These are phyloP conservation scores for Pogonomyrmex californicus DNA, from an alignment of 1,140 invertebrate genomes.

Conservation along the genomic window DNA sequence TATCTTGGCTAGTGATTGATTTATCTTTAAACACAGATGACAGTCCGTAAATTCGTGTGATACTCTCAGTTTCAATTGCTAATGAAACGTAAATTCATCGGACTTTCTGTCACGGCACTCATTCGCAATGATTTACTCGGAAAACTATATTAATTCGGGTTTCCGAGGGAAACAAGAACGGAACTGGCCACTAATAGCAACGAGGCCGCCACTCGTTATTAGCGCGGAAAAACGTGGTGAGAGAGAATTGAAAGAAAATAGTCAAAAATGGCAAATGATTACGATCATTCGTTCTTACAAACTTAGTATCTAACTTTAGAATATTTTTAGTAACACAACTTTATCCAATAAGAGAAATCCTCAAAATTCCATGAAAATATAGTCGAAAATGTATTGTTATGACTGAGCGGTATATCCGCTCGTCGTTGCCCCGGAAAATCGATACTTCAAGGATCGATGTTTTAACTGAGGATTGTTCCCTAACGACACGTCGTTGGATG, in stretches of 20 bases:
- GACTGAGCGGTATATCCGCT: too few species aligned
- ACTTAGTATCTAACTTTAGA: constrained; percentile 24
- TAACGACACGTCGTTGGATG: too few species aligned
- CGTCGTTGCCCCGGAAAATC: too few species aligned
- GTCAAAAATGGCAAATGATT: constrained; percentile 27
- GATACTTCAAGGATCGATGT: too few species aligned
- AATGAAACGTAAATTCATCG: constrained; percentile 82
- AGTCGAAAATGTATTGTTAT: background rate
- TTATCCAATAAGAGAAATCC: constrained; percentile 13
- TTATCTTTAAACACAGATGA: constrained; percentile 20
- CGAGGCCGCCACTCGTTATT: constrained; percentile 52
- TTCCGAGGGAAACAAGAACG: constrained; percentile 44
- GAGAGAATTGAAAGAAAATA: constrained; percentile 51
- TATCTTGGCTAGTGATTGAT: background rate
- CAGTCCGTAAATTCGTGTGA: constrained; percentile 17
- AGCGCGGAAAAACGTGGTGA: constrained; percentile 26
- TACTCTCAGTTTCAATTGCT: constrained; percentile 78
- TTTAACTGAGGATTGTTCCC: too few species aligned
- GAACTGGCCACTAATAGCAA: constrained; percentile 37
- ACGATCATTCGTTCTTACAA: constrained; percentile 16
- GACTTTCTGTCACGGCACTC: constrained; percentile 45
- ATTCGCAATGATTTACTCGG: constrained; percentile 70
- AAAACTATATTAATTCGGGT: constrained; percentile 81
- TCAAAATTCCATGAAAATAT: constrained; percentile 25
- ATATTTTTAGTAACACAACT: constrained; percentile 3